These are phyloP conservation scores for Poicephalus meyeri DNA, from an alignment of 2,113 vertebrate species.

Conservation along the genomic window DNA sequence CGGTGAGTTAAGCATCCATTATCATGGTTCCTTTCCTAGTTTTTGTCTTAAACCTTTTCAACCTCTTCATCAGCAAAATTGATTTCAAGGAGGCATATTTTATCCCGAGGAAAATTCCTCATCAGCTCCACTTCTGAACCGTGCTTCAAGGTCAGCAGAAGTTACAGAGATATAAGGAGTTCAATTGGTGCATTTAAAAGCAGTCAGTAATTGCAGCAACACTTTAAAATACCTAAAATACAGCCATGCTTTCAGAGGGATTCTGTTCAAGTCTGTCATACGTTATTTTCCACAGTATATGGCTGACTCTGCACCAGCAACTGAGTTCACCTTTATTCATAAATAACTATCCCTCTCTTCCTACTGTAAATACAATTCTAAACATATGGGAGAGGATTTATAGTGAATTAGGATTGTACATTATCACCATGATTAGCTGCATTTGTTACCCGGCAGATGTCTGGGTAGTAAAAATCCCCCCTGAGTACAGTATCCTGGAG, in stretches of 20 bases:
- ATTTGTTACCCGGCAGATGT: slow-evolving; percentile 65
- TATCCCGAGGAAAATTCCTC: neutral
- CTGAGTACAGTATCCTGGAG: slow-evolving; percentile 44
- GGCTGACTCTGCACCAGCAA: neutral
- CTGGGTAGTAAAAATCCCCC: slow-evolving; percentile 53
- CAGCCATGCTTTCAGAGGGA: neutral
- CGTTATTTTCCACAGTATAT: neutral
- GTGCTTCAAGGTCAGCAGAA: neutral
- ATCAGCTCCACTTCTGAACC: neutral
- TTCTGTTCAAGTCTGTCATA: neutral
- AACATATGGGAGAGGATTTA: slow-evolving; percentile 46
- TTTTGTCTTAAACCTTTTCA: slow-evolving; percentile 10
- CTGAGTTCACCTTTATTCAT: slow-evolving; percentile 31
- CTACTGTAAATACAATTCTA: slow-evolving; percentile 54
- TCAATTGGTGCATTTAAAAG: neutral
- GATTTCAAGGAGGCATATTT: neutral
- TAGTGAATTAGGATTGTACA: neutral
- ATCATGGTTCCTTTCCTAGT: neutral
- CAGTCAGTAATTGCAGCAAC: neutral
- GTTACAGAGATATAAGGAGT: neutral
- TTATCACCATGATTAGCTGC: slow-evolving; percentile 31
- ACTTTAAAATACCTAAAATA: neutral
- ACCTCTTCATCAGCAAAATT: neutral
- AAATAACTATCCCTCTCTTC: slow-evolving; percentile 17
- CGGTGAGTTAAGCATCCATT: neutral